Evolutionary conservation across 2,888 invertebrate species (phyloP), one percentile per base, ranked within the genome.

Genomic region (Liodrosophila aerea): DNA sequence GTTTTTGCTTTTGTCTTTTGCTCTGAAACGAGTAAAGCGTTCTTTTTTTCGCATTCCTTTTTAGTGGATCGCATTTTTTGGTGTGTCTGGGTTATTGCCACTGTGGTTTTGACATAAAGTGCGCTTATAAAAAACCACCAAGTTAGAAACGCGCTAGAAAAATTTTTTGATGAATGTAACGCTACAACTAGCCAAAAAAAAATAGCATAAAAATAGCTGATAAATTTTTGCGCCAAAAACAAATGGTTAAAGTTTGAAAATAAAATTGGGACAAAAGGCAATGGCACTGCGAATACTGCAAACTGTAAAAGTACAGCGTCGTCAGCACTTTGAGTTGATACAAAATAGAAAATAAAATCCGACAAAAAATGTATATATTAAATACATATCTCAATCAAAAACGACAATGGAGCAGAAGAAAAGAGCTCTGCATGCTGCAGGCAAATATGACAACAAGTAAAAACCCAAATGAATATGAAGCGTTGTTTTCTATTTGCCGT

Each of bases 41-140:
- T 22, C 7, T 7, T 22, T 76, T 73, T 73, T 63, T 31, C 56
- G 18, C 78, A 74, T 73, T 78, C 70, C 67, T 54, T 65, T 67
- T 64, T 51, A 51, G 69, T 63, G 53, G 43, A 61, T 22, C 30
- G 44, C 41, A 62, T 64, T 73, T 71, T 56, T 60, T 34, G 4
- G 40, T 53, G 40, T 37, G 13, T 45, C 22, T 46, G 34, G 57
- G 64, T 64, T 69, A 70, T 68, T 76, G 77, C 68, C 64, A 57
- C 62, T 81, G 81, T 81, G 81, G 81, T 81, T 83, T 81, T 81
- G 81, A 81, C 81, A 81, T 83, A 83, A 81, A 82, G 81, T 82
- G 81, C 68, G 73, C 84, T 81, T 84, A 81, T 81, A 77, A 81
- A 84, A 80, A 80, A 80, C 69, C 73, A 52, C 61, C 80, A 74